Conservation (phyloP, 2,888 invertebrate species). For the Hydraecia micacea region DNA sequence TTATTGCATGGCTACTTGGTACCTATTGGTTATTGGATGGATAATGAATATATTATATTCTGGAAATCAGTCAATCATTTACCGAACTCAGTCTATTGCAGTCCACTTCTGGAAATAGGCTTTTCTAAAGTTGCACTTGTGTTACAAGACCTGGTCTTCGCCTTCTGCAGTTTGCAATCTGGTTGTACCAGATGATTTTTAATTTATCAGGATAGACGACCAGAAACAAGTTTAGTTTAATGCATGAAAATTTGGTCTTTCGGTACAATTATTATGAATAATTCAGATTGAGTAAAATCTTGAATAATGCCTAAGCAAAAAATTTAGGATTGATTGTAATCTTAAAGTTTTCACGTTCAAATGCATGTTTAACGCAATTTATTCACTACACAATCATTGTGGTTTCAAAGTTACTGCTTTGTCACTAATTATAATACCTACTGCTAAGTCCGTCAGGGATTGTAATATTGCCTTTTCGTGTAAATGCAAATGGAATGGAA, state of each 20-base stretch:
- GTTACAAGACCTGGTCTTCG: too few relatives aligned
- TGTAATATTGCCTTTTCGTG: constrained; percentile 8
- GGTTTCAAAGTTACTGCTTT: constrained; percentile 27
- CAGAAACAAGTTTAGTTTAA: too few relatives aligned
- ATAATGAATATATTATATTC: too few relatives aligned
- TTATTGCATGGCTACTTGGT: constrained; percentile 16
- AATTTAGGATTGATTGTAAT: not conserved
- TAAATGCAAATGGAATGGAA: constrained; percentile 30
- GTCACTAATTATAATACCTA: constrained; percentile 30
- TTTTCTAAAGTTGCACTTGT: not conserved
- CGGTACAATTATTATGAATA: not conserved
- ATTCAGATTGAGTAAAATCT: not conserved
- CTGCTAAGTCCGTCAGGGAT: constrained; percentile 7
- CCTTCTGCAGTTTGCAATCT: too few relatives aligned
- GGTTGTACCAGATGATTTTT: too few relatives aligned
- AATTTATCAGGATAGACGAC: too few relatives aligned
- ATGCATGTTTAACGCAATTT: constrained; percentile 17
- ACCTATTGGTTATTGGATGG: not conserved
- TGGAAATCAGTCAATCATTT: not conserved
- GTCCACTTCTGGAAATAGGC: not conserved
- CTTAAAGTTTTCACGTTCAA: not conserved
- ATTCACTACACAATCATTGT: constrained; percentile 17
- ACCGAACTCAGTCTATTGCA: not conserved
- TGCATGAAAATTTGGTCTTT: too few relatives aligned
- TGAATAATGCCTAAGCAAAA: not conserved